Percentiles rank a stretch among this genome's conserved stretches.
Conservation (phyloP, 1,140 invertebrate genomes). For the Dysdera silvatica region DNA sequence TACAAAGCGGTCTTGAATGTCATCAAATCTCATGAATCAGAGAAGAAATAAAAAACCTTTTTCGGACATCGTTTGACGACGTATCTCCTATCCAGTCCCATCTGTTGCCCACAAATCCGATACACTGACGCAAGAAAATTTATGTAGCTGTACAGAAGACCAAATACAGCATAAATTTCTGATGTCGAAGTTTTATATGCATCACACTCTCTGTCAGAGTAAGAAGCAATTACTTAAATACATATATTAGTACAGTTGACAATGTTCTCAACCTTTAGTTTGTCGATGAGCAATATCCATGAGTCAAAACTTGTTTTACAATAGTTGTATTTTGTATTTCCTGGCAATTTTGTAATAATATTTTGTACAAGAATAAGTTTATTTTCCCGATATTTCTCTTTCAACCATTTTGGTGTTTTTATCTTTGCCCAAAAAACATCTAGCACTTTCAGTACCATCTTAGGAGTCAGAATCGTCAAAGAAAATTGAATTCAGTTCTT, state of each 20-base stretch:
- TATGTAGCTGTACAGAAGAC: conserved; percentile 1
- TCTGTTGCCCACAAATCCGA: neutral
- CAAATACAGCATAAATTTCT: neutral
- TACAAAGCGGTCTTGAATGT: neutral
- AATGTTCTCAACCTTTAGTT: neutral
- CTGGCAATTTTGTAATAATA: neutral
- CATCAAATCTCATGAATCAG: neutral
- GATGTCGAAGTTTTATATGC: neutral
- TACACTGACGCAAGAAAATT: conserved; percentile 3
- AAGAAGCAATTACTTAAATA: neutral
- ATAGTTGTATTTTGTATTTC: neutral
- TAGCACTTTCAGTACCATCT: neutral
- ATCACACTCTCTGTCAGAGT: neutral
- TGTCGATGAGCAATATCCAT: neutral
- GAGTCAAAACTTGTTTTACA: neutral
- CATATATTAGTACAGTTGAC: neutral
- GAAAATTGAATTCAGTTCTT: no score
- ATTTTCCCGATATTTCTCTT: neutral
- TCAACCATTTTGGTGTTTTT: neutral
- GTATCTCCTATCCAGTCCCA: neutral
- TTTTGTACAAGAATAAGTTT: neutral
- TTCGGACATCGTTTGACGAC: neutral
- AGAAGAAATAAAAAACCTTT: conserved; percentile 4
- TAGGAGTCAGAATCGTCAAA: neutral
- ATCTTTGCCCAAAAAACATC: neutral